A percentile compares a stretch with the other conserved stretches of the same genome.
phyloP scores from a whole-genome alignment of 2,113 vertebrate species.

The Strix aluco region DNA sequence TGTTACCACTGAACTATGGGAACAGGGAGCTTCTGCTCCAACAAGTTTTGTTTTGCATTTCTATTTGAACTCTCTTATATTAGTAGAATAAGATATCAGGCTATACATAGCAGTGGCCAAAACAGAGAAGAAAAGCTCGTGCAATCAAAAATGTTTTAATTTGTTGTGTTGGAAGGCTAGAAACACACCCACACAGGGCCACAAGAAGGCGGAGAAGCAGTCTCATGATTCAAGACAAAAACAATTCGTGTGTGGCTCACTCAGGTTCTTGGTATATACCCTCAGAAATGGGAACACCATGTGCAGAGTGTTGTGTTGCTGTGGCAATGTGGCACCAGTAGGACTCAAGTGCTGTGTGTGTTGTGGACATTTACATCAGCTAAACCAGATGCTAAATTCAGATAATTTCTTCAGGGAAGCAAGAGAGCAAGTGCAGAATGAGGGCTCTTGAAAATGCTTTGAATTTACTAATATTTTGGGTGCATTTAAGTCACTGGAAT shows the following conservation, averaged over 20 bases:
- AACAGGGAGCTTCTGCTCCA: not conserved
- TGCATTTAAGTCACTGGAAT: not conserved
- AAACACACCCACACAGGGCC: conserved; percentile 15
- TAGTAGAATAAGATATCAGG: not conserved
- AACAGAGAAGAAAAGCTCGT: not conserved
- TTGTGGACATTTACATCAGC: not conserved
- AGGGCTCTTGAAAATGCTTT: not conserved
- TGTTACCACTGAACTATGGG: not conserved
- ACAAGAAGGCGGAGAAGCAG: not conserved
- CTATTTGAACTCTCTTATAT: not conserved
- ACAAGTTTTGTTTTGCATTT: not conserved
- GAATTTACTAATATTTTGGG: not conserved
- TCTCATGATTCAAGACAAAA: conserved; percentile 3
- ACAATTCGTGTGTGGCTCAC: not conserved
- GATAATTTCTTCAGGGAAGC: not conserved
- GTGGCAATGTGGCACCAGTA: accelerated
- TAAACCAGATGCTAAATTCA: not conserved
- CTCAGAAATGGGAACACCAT: not conserved
- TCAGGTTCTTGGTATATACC: not conserved
- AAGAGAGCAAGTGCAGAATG: not conserved
- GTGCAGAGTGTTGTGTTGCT: not conserved
- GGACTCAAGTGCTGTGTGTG: not conserved
- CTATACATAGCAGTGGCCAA: not conserved
- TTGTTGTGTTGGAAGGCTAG: conserved; percentile 44
- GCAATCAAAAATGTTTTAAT: conserved; percentile 35